Percentiles rank a stretch among this genome's conserved stretches.
Conservation (phyloP, 1,140 invertebrate genomes). For the Cydia amplana region DNA sequence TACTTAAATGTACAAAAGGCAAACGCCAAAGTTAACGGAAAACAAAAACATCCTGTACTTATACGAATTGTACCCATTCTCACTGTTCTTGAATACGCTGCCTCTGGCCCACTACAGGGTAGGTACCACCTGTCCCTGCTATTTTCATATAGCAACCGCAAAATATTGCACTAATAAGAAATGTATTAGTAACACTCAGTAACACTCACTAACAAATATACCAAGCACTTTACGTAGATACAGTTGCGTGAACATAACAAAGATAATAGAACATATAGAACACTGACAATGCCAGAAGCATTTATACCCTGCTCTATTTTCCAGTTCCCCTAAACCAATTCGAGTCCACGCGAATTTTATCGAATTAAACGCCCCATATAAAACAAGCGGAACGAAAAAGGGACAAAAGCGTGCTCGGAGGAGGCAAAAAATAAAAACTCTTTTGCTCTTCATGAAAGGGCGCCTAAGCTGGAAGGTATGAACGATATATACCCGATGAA, state of each 20-base stretch:
- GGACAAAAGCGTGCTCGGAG: constrained; percentile 56
- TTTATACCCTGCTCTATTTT: constrained; percentile 50
- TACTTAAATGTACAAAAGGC: too few species aligned
- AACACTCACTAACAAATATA: background rate
- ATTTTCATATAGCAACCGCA: background rate
- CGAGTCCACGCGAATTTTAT: constrained; percentile 66
- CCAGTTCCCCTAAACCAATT: constrained; percentile 60
- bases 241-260: constrained; percentile 10
- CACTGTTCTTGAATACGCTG: too few species aligned
- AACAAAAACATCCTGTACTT: too few species aligned
- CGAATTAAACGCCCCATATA: constrained; percentile 72
- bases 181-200: background rate
- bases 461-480: constrained; percentile 34
- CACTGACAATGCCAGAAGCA: constrained; percentile 39
- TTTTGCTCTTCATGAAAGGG: constrained; percentile 48
- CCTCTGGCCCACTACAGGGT: too few species aligned
- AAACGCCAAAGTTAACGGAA: too few species aligned
- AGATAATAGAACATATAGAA: constrained; percentile 27
- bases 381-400: constrained; percentile 70
- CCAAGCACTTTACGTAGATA: background rate
- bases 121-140: background rate
- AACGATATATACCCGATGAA: constrained; percentile 46
- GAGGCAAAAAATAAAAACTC: constrained; percentile 63
- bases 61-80: too few species aligned
- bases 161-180: background rate